Evolutionary conservation across 2,113 vertebrate species (phyloP).

Genomic region (Cryptomyrus ogoouensis): DNA sequence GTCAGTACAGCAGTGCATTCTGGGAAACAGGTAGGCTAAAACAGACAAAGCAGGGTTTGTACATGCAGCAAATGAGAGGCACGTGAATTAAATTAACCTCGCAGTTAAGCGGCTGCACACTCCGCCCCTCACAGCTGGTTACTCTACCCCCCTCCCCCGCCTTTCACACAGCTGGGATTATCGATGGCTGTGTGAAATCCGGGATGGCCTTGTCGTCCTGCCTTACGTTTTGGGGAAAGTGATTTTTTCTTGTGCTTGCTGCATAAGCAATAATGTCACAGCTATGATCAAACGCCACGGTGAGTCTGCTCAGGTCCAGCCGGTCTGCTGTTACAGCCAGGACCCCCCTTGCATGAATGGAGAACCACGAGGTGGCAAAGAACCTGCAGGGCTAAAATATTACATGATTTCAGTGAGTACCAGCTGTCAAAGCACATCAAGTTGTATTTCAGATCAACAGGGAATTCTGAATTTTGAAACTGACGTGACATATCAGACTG

Average conservation of each 20-base stretch:
- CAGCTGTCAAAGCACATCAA: not conserved
- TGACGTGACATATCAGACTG: not conserved
- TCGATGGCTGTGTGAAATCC: not conserved
- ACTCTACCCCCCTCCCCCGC: not conserved
- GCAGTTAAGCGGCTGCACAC: not conserved
- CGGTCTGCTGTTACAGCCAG: not conserved
- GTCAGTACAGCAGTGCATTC: not conserved
- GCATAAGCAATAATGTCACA: not conserved
- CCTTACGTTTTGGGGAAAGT: not conserved
- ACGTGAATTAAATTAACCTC: not conserved
- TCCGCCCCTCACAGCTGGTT: not conserved
- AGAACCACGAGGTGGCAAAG: not conserved
- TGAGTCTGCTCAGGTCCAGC: not conserved
- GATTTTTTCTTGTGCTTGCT: not conserved
- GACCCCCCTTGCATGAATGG: not conserved
- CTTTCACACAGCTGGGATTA: too few species aligned
- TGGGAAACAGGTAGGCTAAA: not conserved
- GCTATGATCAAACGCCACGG: not conserved
- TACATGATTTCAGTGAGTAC: not conserved
- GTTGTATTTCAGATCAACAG: not conserved
- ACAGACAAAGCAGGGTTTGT: not conserved
- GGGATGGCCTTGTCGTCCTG: not conserved
- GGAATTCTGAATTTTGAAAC: not conserved
- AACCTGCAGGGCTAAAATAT: not conserved
- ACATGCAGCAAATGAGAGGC: not conserved